phyloP scores from a whole-genome alignment of 2,113 vertebrate genomes.

The Taurulus bubalis region DNA sequence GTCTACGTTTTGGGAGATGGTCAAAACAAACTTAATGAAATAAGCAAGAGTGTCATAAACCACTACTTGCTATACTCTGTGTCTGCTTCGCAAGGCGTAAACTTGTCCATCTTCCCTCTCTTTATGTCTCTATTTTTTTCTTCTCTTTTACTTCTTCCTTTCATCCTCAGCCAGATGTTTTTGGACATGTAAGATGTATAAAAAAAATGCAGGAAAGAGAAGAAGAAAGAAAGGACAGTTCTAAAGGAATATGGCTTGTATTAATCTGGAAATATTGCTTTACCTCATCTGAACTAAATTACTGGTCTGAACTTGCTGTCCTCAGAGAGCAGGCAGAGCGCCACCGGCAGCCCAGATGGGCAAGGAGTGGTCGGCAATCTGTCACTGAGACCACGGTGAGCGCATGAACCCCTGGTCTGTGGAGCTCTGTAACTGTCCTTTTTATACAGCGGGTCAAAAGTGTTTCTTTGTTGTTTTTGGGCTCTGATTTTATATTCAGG shows the following conservation, averaged over 20 bases:
- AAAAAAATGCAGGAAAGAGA: conserved; percentile 71
- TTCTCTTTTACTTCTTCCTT: conserved; percentile 67
- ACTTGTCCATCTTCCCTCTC: conserved; percentile 67
- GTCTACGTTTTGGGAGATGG: conserved; percentile 14
- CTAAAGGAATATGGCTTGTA: conserved; percentile 83
- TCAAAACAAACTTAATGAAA: conserved; percentile 15
- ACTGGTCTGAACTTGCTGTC: conserved; percentile 82
- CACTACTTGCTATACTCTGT: conserved; percentile 18
- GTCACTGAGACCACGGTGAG: conserved; percentile 72
- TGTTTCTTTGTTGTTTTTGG: conserved; percentile 73
- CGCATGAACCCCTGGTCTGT: conserved; percentile 67
- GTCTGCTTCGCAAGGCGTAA: conserved; percentile 59
- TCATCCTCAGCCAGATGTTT: conserved; percentile 82
- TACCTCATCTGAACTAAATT: conserved; percentile 87
- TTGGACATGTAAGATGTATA: conserved; percentile 79
- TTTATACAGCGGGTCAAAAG: conserved; percentile 72
- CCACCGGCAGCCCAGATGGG: conserved; percentile 81
- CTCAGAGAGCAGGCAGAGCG: conserved; percentile 75
- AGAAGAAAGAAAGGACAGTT: conserved; percentile 78
- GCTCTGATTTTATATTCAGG: conserved; percentile 56
- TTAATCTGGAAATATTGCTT: conserved; percentile 86
- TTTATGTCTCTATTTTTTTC: conserved; percentile 42
- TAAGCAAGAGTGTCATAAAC: conserved; percentile 16
- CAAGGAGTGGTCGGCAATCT: conserved; percentile 76
- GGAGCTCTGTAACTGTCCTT: conserved; percentile 60